These are phyloP conservation scores for Phyto melanocephala DNA, from an alignment of 2,888 invertebrate species.

Conservation along the genomic window DNA sequence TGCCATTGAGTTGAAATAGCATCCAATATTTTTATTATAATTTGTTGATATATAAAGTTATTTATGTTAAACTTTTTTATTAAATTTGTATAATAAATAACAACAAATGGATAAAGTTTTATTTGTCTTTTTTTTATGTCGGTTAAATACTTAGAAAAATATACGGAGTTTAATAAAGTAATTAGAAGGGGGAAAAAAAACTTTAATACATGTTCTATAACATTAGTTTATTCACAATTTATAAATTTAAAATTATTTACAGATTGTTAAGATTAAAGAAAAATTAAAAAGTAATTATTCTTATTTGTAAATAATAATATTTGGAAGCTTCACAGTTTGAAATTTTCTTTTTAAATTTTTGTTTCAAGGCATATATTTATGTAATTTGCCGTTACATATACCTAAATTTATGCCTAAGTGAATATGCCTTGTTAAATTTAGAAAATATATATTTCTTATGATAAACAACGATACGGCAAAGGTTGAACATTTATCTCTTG, in stretches of 20 bases:
- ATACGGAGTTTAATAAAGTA: conserved; percentile 37
- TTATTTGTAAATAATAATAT: conserved; percentile 14
- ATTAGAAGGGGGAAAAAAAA: conserved; percentile 15
- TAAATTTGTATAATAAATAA: conserved; percentile 56
- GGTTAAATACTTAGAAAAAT: conserved; percentile 52
- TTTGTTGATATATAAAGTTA: conserved; percentile 42
- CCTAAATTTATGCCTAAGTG: too few species aligned
- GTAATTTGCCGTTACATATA: too few species aligned
- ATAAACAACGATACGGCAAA: too few species aligned
- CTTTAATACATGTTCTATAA: conserved; percentile 9
- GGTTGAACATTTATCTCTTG: too few species aligned
- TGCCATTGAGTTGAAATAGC: conserved; percentile 35
- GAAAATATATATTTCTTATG: too few species aligned
- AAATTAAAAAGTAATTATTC: background rate
- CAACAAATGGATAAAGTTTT: conserved; percentile 55
- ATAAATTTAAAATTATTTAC: conserved; percentile 47
- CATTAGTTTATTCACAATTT: background rate
- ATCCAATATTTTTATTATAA: conserved; percentile 49
- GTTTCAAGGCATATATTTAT: too few species aligned
- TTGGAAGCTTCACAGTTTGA: background rate
- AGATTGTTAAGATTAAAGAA: conserved; percentile 27
- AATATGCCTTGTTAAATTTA: too few species aligned
- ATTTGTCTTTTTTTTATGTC: background rate
- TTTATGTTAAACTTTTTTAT: conserved; percentile 48
- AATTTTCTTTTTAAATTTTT: too few species aligned